Evolutionary conservation across 2,888 invertebrate species (phyloP), one percentile per base, ranked within the genome.

Genomic region (Ectemnius lituratus): DNA sequence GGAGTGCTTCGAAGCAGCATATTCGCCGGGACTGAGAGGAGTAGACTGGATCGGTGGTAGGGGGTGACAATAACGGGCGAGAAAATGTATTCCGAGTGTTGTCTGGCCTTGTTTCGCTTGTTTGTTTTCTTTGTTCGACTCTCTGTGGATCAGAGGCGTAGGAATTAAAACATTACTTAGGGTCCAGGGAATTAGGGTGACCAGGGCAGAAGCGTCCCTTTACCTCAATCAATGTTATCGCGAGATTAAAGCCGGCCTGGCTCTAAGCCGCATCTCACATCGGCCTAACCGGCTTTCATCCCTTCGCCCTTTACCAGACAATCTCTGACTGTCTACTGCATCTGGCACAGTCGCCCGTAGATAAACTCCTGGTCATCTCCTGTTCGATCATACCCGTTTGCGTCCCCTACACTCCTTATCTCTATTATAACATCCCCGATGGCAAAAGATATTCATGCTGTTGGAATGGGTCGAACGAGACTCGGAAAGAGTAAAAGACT

Each of bases 151-250:
- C 37, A 11, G 47, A 18, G 16, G 52, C 4, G 1, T 16, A 16
- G 16, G 52, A 52, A 16, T 16, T 16, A 52, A 16, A 52, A 52
- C 52, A 14, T 16, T 14, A 14, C 4, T 52, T 52, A 52, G 52
- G 23, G 23, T 23, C 23, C 23, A 23, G 23, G 61, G 75, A 76
- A 75, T 76, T 69, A 62, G 67, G 75, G 73, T 67, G 76, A 73
- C 69, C 73, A 73, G 78, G 62, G 63, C 72, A 67, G 76, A 63
- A 62, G 69, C 70, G 66, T 75, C 74, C 77, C 81, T 81, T 82
- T 77, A 78, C 82, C 85, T 85, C 84, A 82, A 84, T 85, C 86
- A 85, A 80, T 82, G 84, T 86, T 86, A 86, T 86, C 86, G 80
- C 77, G 68, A 78, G 80, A 85, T 86, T 85, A 83, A 83, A 82